phyloP scores from a whole-genome alignment of 2,888 invertebrate species.

The Latheticus oryzae region DNA sequence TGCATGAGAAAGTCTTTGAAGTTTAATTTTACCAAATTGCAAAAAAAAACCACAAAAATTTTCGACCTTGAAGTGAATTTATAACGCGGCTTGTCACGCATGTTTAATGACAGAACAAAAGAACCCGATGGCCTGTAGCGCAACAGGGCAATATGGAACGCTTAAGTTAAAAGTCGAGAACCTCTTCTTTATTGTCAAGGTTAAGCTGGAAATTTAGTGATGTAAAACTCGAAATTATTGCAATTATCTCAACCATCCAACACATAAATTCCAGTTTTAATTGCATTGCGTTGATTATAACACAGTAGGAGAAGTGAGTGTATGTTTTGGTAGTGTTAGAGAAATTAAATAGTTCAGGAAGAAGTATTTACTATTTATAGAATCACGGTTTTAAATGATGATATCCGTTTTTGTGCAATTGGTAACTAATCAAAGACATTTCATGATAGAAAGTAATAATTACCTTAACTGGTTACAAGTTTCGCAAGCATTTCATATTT shows the following conservation, averaged over 20 bases:
- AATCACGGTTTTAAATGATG: constrained; percentile 9
- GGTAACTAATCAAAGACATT: constrained; percentile 15
- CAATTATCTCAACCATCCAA: constrained; percentile 18
- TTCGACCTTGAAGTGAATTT: constrained; percentile 33
- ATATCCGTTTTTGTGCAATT: constrained; percentile 23
- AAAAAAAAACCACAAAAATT: background rate
- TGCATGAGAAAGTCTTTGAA: no score
- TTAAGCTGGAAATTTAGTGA: constrained; percentile 15
- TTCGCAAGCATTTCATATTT: constrained; percentile 24
- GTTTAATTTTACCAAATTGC: no score
- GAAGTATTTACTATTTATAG: no score
- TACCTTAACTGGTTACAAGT: constrained; percentile 17
- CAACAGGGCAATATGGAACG: constrained; percentile 25
- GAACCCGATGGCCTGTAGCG: constrained; percentile 10
- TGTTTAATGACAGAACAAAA: constrained; percentile 34
- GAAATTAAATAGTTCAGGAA: no score
- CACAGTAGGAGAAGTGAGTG: constrained; percentile 13
- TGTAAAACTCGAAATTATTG: constrained; percentile 11
- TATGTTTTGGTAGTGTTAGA: constrained; percentile 16
- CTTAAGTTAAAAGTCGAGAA: background rate
- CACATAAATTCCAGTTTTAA: constrained; percentile 19
- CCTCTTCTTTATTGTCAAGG: constrained; percentile 13
- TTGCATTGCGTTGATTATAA: constrained; percentile 8
- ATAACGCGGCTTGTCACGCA: constrained; percentile 23
- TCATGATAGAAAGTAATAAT: constrained; percentile 29